Base-by-base conservation (phyloP, 1,140 invertebrate genomes). In the Campoletis sonorensis region DNA sequence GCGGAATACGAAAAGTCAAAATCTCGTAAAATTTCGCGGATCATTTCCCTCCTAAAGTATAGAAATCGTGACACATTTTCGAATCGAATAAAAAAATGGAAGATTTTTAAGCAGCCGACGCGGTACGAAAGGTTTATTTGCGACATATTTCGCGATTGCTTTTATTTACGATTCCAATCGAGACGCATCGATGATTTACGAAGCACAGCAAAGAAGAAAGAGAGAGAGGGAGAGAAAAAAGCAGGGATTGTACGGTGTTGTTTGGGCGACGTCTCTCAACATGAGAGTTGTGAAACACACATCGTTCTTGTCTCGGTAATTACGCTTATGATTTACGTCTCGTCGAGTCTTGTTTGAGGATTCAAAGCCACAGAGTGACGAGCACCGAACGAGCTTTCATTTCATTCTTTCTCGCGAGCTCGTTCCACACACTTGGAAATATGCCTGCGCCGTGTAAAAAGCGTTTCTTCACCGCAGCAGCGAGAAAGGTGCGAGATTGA, bases 241-340 rank as follows among this genome's bases (percentile, higher is more conserved):
- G n/a, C n/a, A n/a, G 49, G 72, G 49, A 23, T 75, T 75, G 23
- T 75, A 58, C 45, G 30, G n/a, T 45, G 49, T 23, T 45, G 49
- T 23, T 49, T 54, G n/a, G 61, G 61, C 61, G 45, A 49, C 54
- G 72, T 75, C 72, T 75, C 72, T 54, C 72, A 27, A 75, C 72
- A 75, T 18, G n/a, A n/a, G 4, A n/a, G n/a, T 26, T 64, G n/a
- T 75, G 72, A 71, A 58, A 80, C 54, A 75, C 54, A 67, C 40
- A 27, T 33, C 15, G 40, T 73, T 77, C 72, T 77, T 76, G 61
- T 77, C 73, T 70, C 80, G 61, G 68, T 81, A 81, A 81, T 81
- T 81, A 81, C 73, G 64, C 51, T 21, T 70, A 77, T 81, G 80
- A 77, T 81, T 81, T 81, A 81, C 45, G 26, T 51, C 61, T 61